Percentiles rank a stretch among this genome's conserved stretches.
phyloP scores from a whole-genome alignment of 1,140 invertebrate genomes.

The Tenebrio molitor region DNA sequence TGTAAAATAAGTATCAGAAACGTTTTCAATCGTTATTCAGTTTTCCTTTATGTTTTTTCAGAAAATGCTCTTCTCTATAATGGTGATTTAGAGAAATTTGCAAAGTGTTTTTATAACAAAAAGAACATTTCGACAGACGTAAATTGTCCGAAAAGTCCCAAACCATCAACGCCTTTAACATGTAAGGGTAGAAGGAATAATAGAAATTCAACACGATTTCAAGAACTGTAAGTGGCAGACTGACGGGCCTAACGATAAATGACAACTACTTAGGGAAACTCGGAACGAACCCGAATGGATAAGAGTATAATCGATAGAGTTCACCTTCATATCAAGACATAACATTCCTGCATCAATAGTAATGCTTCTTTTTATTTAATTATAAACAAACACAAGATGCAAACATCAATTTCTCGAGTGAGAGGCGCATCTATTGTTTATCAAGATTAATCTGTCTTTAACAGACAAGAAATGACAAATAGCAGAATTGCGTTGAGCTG shows the following conservation, averaged over 20 bases:
- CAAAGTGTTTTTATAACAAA: slow-evolving; percentile 18
- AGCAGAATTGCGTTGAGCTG: slow-evolving; percentile 44
- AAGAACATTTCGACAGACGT: slow-evolving; percentile 24
- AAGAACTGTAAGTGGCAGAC: slow-evolving; percentile 42
- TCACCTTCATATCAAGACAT: slow-evolving; percentile 22
- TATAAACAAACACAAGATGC: slow-evolving; percentile 33
- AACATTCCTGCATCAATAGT: slow-evolving; percentile 8
- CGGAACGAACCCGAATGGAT: slow-evolving; percentile 38
- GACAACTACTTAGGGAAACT: slow-evolving; percentile 47
- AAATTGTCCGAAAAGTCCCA: slow-evolving; percentile 45
- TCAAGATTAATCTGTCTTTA: slow-evolving; percentile 51
- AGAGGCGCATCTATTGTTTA: slow-evolving; percentile 41
- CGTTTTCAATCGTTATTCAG: too few species aligned
- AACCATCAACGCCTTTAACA: slow-evolving; percentile 37
- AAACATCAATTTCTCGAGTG: slow-evolving; percentile 33
- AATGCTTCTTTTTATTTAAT: slow-evolving; percentile 26
- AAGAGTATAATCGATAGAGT: slow-evolving; percentile 43
- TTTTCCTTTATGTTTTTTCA: too few species aligned
- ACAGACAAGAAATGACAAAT: slow-evolving; percentile 52
- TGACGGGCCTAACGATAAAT: slow-evolving; percentile 47
- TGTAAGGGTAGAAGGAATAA: slow-evolving; percentile 40
- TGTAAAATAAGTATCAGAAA: too few species aligned
- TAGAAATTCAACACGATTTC: slow-evolving; percentile 47
- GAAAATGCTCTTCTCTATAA: too few species aligned
- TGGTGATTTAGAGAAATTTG: slow-evolving; percentile 7